Base-by-base conservation (phyloP, 2,888 invertebrate genomes). In the Conus canariensis region DNA sequence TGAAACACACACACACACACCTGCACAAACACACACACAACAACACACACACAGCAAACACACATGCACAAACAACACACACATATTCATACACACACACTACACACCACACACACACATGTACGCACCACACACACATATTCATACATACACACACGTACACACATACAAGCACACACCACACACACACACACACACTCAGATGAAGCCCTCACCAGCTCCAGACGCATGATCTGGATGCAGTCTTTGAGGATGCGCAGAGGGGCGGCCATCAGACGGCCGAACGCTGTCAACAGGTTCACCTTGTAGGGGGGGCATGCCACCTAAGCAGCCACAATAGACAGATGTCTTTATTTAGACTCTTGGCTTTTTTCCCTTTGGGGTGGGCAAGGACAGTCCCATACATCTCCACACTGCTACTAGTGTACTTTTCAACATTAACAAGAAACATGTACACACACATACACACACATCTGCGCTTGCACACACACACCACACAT, bases 251-350 rank as follows among this genome's bases (percentile, higher is more conserved):
- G 97, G 90, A 99, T 98, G 93, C 98, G 98, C 59, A 97, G 97
- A 8, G 98, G 98, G 88, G 98, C 98, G 95, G 98, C 98, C 95
- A 99, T 97, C 96, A 98, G 97, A 91, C 98, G 97, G 90, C 98
- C 98, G 97, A 99, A 99, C 56, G 98, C 98, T 93, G 98, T 97
- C 94, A 99, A 97, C 9, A 98, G 98, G 94, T 98, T 98, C 5
- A 98, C 98, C 95, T 99, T 98, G 97, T 98, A 99, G 0, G 99
- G 99, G 6, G 98, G 98, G 30, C 98, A 97, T 14, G 98, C 98
- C 70, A 98, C 98, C 96, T 98, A 97, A 74, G 92, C 90, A 6
- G 56, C 16, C 12, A 77, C 22, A n/a, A 6, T n/a, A 90, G 88
- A 91, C 74, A 74, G 16, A 8, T 74, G 19, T 19, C n/a, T 45